Evolutionary conservation across 2,113 vertebrate genomes (phyloP).

Genomic region (Serinus canaria): DNA sequence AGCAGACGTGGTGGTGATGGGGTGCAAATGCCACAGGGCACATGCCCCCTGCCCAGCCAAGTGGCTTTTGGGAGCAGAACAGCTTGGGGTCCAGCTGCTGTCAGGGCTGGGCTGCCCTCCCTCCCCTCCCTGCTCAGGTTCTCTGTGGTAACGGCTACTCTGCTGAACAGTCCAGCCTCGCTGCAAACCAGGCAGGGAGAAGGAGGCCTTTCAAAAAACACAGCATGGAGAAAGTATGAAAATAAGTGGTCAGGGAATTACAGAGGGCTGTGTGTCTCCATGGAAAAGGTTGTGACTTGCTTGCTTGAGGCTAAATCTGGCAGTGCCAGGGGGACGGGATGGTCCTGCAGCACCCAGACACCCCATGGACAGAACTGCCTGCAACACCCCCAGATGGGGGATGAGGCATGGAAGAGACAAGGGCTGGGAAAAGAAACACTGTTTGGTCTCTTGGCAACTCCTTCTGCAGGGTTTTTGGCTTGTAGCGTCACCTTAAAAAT

Average conservation of each 20-base stretch:
- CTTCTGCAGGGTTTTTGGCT: not conserved
- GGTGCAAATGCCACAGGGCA: rapidly evolving
- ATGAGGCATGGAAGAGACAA: rapidly evolving
- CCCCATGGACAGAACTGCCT: not conserved
- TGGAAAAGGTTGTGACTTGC: not conserved
- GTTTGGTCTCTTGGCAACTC: not conserved
- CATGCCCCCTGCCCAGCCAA: rapidly evolving
- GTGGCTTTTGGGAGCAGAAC: not conserved
- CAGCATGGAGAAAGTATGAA: conserved; percentile 15
- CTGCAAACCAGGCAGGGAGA: not conserved
- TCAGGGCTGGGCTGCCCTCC: not conserved
- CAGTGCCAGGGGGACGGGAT: not conserved
- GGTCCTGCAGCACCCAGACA: rapidly evolving
- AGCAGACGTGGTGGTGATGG: not conserved
- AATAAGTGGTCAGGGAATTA: conserved; percentile 41
- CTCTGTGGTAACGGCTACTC: rapidly evolving
- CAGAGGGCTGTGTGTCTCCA: conserved; percentile 9
- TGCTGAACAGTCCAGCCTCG: not conserved
- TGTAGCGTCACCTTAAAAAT: not conserved
- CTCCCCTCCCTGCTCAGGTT: not conserved
- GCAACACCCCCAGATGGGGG: not conserved
- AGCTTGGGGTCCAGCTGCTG: not conserved
- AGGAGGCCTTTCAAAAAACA: conserved; percentile 8
- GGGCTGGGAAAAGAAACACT: not conserved
- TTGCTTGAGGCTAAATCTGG: not conserved